These are phyloP conservation scores for Coendou prehensilis DNA, from an alignment of 2,797 vertebrate genomes.

Conservation along the genomic window DNA sequence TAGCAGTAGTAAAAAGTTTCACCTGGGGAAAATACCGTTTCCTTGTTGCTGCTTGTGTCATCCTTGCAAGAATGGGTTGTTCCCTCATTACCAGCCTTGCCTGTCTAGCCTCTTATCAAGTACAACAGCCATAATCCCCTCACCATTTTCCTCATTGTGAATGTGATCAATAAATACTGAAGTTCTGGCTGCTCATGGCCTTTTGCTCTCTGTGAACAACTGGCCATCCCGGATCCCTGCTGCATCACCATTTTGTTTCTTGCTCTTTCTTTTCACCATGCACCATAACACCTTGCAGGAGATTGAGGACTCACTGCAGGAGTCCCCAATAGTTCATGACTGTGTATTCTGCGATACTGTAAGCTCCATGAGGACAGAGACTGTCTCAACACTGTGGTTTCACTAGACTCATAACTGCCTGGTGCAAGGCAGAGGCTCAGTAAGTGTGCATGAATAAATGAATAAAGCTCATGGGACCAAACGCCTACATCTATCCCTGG, in stretches of 20 bases:
- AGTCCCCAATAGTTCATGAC: background rate
- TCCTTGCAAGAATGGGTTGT: background rate
- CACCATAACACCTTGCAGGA: background rate
- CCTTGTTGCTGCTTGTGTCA: background rate
- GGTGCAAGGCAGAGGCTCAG: background rate
- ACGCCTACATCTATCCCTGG: background rate
- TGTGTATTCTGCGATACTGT: background rate
- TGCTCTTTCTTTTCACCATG: background rate
- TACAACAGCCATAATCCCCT: background rate
- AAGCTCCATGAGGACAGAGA: background rate
- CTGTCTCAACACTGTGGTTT: background rate
- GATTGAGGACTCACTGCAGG: background rate
- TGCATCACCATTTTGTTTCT: background rate
- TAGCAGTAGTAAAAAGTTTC: background rate
- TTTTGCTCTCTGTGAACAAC: background rate
- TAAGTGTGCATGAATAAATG: background rate
- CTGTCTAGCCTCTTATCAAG: background rate
- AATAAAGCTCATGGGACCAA: background rate
- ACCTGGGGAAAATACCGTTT: background rate
- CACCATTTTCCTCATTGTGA: background rate
- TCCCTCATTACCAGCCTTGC: background rate
- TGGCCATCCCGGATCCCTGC: background rate
- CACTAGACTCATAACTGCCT: background rate
- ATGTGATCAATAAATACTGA: background rate
- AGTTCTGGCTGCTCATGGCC: background rate